Percentiles rank a stretch among this genome's conserved stretches.
Conservation (phyloP, 2,797 vertebrate genomes). For the Platyrinchus mystaceus region DNA sequence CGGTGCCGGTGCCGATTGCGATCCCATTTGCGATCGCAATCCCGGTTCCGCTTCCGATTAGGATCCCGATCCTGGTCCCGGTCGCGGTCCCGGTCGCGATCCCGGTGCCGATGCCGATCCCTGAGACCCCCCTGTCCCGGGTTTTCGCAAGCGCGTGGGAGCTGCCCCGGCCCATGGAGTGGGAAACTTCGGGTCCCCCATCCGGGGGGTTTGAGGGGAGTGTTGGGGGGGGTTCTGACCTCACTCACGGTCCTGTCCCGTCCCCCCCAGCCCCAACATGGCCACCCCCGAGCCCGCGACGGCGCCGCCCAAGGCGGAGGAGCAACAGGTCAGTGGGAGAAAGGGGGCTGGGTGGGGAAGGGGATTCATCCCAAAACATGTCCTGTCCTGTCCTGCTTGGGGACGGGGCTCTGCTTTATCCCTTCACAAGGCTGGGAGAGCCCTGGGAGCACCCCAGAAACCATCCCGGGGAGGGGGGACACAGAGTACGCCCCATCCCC, state of each 20-base stretch:
- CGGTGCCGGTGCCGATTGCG: no score
- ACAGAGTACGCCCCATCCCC: accelerated
- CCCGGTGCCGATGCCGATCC: no score
- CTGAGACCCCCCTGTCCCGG: background rate
- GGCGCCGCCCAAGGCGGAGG: background rate
- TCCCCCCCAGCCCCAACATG: background rate
- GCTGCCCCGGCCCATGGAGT: background rate
- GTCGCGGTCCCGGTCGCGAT: accelerated
- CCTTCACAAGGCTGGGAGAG: background rate
- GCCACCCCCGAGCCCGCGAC: background rate
- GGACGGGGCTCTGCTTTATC: background rate
- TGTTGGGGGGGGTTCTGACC: accelerated
- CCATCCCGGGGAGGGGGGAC: no score
- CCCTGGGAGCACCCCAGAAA: background rate
- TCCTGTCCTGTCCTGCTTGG: no score
- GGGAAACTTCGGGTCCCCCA: background rate
- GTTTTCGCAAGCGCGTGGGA: background rate
- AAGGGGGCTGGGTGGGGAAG: accelerated
- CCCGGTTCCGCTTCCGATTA: background rate
- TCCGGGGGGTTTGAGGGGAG: background rate
- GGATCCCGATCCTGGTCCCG: background rate
- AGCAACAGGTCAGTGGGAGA: constrained; percentile 1
- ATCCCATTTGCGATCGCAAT: background rate
- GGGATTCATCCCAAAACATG: no score
- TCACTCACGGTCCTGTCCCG: background rate